Percentiles rank a stretch among this genome's conserved stretches.
phyloP scores from a whole-genome alignment of 2,113 vertebrate species.

The Ranitomeya variabilis region DNA sequence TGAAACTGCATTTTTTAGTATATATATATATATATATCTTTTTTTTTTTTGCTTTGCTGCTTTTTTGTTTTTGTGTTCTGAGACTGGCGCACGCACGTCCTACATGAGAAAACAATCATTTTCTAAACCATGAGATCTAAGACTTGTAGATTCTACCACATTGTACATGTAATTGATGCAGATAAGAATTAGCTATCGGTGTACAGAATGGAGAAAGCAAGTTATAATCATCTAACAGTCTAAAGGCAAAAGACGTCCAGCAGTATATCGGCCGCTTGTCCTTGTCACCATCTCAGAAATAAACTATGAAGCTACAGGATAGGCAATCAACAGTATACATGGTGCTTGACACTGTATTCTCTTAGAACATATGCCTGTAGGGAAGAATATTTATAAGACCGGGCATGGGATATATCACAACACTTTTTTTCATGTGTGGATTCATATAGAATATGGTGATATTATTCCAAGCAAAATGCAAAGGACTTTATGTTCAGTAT shows the following conservation, averaged over 20 bases:
- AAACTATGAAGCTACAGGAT: background rate
- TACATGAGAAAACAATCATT: background rate
- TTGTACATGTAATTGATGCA: background rate
- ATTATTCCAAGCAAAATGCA: background rate
- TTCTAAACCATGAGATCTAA: background rate
- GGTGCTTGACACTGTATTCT: background rate
- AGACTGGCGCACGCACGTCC: background rate
- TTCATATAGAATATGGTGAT: background rate
- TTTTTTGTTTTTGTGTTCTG: background rate
- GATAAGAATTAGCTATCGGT: background rate
- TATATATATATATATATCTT: too few relatives aligned
- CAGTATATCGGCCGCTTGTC: background rate
- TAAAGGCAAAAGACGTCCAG: background rate
- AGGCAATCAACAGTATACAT: background rate
- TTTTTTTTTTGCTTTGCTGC: background rate
- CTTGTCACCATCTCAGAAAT: background rate
- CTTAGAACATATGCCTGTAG: background rate
- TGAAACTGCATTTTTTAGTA: background rate
- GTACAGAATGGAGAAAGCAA: background rate
- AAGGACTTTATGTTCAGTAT: background rate
- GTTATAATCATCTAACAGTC: background rate
- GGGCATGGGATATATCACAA: background rate
- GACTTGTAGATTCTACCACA: background rate
- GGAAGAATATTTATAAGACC: background rate
- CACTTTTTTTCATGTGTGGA: background rate